Evolutionary conservation across 64 coral and sea anemone species (phyloP), one percentile per base, ranked within the genome.

Genomic region (Anthopleura sola): DNA sequence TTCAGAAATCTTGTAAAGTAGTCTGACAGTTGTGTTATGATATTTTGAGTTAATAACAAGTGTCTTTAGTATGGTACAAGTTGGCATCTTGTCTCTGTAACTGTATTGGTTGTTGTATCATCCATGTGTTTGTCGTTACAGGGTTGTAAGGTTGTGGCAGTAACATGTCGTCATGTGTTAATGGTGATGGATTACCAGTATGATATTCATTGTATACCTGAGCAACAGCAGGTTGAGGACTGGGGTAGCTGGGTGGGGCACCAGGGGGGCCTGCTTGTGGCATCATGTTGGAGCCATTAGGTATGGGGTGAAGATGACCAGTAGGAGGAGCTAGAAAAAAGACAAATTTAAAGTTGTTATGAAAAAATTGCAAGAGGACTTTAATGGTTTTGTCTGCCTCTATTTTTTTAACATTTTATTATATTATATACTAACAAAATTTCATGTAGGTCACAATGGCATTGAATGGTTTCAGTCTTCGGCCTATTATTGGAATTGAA

Each of bases 211-310:
- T 34, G 82, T 91, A 85, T 91, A 91, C 89, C 89, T 91, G 83
- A 28, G 83, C 78, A 80, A 69, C 78, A 71, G 84, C 71, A n/a
- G 64, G 83, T 24, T 49, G 56, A 36, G 75, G 49, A 54, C 57
- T 68, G 15, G 58, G 37, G 49, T 62, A 90, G 75, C 89, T 90
- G 19, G 91, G 91, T 13, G 92, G 92, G 9, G 87, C 92, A 33
- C 92, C 92, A 56, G 92, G 92, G 34, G 92, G 92, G 46, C 87
- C 78, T 50, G 83, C 87, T 37, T 44, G 92, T 38, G 87, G 69
- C 74, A 88, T 85, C 86, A 93, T 85, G 46, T 87, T 55, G 57
- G 75, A 32, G 10, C 23, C 68, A 46, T 49, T 49, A 62, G 32
- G 19, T 56, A 13, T 78, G 13, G 87, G 78, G 34, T 87, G 87